Conservation (phyloP, 2,888 invertebrate species). For the Aplocera efformata region DNA sequence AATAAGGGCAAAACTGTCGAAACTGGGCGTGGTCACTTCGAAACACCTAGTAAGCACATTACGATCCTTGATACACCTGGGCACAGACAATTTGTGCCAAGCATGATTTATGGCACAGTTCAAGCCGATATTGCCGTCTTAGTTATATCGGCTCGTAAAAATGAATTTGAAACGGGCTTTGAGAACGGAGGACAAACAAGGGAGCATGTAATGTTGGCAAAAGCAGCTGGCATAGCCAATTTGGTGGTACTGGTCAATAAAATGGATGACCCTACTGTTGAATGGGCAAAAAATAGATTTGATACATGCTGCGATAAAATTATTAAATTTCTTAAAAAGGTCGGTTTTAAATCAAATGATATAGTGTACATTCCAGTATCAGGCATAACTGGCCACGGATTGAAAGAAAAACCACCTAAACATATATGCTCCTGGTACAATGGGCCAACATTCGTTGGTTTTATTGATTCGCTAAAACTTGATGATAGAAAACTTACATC, state of each 20-base stretch:
- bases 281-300: conserved; percentile 91
- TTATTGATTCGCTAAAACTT: conserved; percentile 95
- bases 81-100: conserved; percentile 99
- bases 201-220: conserved; percentile 99
- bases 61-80: conserved; percentile 99
- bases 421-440: conserved; percentile 92
- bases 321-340: conserved; percentile 97
- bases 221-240: conserved; percentile 99
- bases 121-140: conserved; percentile 98
- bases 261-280: conserved; percentile 99
- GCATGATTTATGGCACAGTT: conserved; percentile 98
- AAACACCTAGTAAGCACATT: conserved; percentile 99
- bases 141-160: conserved; percentile 99
- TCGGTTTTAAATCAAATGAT: conserved; percentile 98
- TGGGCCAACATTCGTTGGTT: conserved; percentile 96
- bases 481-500: conserved; percentile 95
- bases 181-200: conserved; percentile 99
- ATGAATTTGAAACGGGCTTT: conserved; percentile 99
- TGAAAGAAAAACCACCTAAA: conserved; percentile 89
- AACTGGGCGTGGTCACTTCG: conserved; percentile 98
- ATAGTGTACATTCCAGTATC: conserved; percentile 98
- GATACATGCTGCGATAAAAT: conserved; percentile 99
- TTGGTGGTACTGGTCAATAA: conserved; percentile 99
- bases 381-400: conserved; percentile 96
- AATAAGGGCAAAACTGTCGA: conserved; percentile 99